These are phyloP conservation scores for Ornithoptera alexandrae DNA, from an alignment of 2,888 invertebrate genomes.

Conservation along the genomic window DNA sequence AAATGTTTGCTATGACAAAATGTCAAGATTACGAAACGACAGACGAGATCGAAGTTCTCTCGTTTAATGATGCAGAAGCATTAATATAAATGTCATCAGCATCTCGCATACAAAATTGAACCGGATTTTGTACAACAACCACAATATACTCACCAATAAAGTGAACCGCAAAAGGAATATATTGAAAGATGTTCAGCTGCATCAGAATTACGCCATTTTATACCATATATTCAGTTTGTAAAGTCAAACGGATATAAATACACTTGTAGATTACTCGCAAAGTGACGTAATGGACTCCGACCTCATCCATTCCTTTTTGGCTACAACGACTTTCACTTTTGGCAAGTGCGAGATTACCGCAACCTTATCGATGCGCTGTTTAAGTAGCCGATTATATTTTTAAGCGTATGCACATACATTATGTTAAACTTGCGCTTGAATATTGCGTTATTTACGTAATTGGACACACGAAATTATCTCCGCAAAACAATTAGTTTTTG, in stretches of 20 bases:
- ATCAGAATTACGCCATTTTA: constrained; percentile 13
- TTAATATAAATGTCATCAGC: not conserved
- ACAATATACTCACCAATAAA: constrained; percentile 11
- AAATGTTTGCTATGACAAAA: too few species aligned
- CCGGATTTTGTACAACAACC: constrained; percentile 13
- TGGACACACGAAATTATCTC: not conserved
- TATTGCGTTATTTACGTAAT: constrained; percentile 13
- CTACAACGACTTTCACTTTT: constrained; percentile 60
- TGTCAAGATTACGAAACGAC: too few species aligned
- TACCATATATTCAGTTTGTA: not conserved
- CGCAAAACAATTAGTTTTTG: too few species aligned
- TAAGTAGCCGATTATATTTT: constrained; percentile 24
- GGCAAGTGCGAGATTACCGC: constrained; percentile 39
- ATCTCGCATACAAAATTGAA: not conserved
- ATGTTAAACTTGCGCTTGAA: constrained; percentile 20
- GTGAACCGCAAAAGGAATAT: constrained; percentile 10
- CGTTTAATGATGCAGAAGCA: not conserved
- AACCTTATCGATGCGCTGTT: constrained; percentile 31
- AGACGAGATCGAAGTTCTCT: too few species aligned
- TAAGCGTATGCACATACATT: constrained; percentile 24
- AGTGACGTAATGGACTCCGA: constrained; percentile 51
- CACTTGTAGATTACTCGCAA: constrained; percentile 13
- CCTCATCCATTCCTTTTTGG: constrained; percentile 57
- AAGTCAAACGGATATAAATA: constrained; percentile 3
- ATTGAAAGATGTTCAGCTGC: not conserved